Percentiles rank a stretch among this genome's conserved stretches.
phyloP scores from a whole-genome alignment of 2,113 vertebrate genomes.

The Sceloporus tristichus region DNA sequence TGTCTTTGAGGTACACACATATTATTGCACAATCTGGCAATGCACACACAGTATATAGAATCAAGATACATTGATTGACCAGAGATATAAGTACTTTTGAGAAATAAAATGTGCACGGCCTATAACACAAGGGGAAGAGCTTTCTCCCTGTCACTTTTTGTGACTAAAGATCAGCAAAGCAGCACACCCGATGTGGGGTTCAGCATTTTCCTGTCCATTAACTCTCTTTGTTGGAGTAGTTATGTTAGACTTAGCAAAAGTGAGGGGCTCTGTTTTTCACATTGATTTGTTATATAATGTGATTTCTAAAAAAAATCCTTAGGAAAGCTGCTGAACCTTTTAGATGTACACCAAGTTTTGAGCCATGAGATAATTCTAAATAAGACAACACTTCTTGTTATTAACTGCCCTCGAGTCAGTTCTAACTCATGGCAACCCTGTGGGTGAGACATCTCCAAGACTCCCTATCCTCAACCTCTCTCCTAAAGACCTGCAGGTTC shows the following conservation, averaged over 20 bases:
- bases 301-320: background rate
- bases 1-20: background rate
- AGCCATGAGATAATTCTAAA: background rate
- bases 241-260: background rate
- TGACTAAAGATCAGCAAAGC: background rate
- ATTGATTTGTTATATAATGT: background rate
- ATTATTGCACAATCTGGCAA: background rate
- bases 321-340: background rate
- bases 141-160: background rate
- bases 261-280: background rate
- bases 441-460: too few relatives aligned
- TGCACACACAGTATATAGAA: background rate
- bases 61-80: background rate
- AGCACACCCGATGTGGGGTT: background rate
- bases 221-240: background rate
- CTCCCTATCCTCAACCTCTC: too few relatives aligned
- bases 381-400: background rate
- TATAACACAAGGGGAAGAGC: background rate
- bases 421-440: too few relatives aligned
- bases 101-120: background rate
- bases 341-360: background rate
- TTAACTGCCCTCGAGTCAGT: too few relatives aligned
- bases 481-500: too few relatives aligned
- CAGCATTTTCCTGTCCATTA: background rate
- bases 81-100: background rate